Evolutionary conservation across 2,113 vertebrate species (phyloP), one percentile per base, ranked within the genome.

Genomic region (Jacana jacana): DNA sequence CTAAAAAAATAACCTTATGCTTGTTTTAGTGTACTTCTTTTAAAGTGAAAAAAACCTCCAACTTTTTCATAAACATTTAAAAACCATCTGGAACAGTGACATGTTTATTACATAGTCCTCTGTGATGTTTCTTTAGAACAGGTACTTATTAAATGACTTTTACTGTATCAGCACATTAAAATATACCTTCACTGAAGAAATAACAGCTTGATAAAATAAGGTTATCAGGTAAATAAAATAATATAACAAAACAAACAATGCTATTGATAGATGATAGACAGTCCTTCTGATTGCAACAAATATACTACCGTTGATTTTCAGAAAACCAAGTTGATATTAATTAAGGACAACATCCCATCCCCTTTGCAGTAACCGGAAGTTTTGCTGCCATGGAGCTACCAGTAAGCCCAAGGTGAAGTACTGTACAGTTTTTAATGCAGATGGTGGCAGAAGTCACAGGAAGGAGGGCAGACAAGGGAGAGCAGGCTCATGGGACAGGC

Each of bases 11-110:
- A 86, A 55, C 3, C 14, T 57, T 94, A 49, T 58, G 37, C 17
- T 86, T 82, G 30, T 89, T 96, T 85, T 86, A 93, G n/a, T 54
- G 15, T 73, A 39, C 65, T 93, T 48, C 7, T 91, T 87, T 87
- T 64, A 18, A 84, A 84, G 35, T 48, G 24, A 52, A 92, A 95
- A 87, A 71, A 68, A n/a, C 2, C n/a, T 68, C 33, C 58, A 70
- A 25, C 16, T 11, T 66, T 83, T 88, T 90, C 30, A 54, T 81
- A 92, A 81, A 72, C 48, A 58, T 76, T 69, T 78, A 13, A 72
- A 94, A 91, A 72, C 78, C 58, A 23, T 70, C 27, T 70, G 46
- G 13, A 87, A 93, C 15, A 42, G 35, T 86, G 49, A 64, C 46
- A 44, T 49, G 18, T 68, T 89, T 93, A 69, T 58, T 81, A 30